These are phyloP conservation scores for Trachymyrmex cornetzi DNA, from an alignment of 1,140 invertebrate genomes.

Conservation along the genomic window DNA sequence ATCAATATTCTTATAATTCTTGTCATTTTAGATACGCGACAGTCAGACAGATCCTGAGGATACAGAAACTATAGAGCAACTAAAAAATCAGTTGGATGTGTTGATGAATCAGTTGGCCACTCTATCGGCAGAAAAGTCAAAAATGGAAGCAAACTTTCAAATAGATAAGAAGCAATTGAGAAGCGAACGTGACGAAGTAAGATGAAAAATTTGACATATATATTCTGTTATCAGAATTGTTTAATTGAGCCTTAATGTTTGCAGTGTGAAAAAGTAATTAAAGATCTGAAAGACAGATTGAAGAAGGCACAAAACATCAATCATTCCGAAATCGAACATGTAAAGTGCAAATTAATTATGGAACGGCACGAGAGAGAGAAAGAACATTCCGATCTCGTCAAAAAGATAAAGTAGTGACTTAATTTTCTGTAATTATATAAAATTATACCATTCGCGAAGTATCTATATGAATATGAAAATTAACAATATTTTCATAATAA, in stretches of 20 bases:
- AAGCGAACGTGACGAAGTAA: constrained; percentile 89
- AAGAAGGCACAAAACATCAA: constrained; percentile 88
- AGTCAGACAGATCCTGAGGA: constrained; percentile 73
- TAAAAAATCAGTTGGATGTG: constrained; percentile 88
- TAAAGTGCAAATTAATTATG: constrained; percentile 91
- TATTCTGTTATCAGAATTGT: constrained; percentile 3
- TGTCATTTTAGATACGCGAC: constrained; percentile 60
- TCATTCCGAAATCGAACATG: constrained; percentile 89
- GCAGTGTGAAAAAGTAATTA: constrained; percentile 89
- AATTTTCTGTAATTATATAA: not conserved
- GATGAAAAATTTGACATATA: constrained; percentile 34
- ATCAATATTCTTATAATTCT: constrained; percentile 19
- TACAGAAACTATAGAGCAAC: constrained; percentile 83
- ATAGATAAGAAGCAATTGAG: constrained; percentile 92
- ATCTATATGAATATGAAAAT: not conserved
- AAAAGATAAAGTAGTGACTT: constrained; percentile 88
- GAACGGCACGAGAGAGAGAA: constrained; percentile 93
- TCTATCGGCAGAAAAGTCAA: constrained; percentile 93
- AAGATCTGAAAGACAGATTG: constrained; percentile 88
- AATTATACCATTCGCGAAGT: not conserved
- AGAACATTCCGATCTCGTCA: constrained; percentile 91
- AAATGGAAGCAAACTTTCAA: constrained; percentile 94
- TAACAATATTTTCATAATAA: constrained; percentile 1
- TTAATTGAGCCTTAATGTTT: constrained; percentile 72
- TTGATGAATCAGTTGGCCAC: constrained; percentile 92